Base-by-base conservation (phyloP, 2,888 invertebrate genomes). In the Luperina testacea region DNA sequence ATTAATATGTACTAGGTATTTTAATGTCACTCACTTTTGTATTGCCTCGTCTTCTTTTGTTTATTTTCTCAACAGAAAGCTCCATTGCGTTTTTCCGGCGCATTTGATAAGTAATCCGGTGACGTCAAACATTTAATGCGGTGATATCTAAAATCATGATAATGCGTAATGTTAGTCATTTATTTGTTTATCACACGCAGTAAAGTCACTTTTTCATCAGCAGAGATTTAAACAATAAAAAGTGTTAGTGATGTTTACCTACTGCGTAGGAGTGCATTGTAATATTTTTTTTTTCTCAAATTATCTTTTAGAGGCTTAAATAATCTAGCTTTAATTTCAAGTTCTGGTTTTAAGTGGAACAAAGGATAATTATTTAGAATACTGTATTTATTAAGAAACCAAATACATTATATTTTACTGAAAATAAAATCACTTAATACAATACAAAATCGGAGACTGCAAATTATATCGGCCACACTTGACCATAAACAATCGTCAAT, bases 401-500 rank as follows among this genome's bases (percentile, higher is more conserved):
- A 15, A 13, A 24, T 38, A 15, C 7, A 24, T 24, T 38, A 7
- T 65, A 24, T 38, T 20, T 38, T 38, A 13, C 1, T 38, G 24
- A 38, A 38, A 38, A 38, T 38, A 24, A 24, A 24, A 24, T 65
- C 38, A 24, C 15, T 13, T 65, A 38, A 7, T 24, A 6, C 3
- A 24, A 38, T 65, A 24, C 65, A 65, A 67, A 67, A 67, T 67
- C 42, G 17, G 42, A 27, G 27, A 61, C 61, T 61, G 45, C 67
- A 68, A 17, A 17, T 9, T n/a, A n/a, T 20, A 67, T 57, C 57
- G 5, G 51, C 27, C n/a, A 27, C 42, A 65, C 24, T 27, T 57
- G 32, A n/a, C 17, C 24, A 48, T 64, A 73, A 71, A 76, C 59
- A 63, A 32, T 24, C 42, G 53, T 80, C 75, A 80, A 85, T 82